Evolutionary conservation across 2,113 vertebrate species (phyloP).

Genomic region (Coracopsis vasa): DNA sequence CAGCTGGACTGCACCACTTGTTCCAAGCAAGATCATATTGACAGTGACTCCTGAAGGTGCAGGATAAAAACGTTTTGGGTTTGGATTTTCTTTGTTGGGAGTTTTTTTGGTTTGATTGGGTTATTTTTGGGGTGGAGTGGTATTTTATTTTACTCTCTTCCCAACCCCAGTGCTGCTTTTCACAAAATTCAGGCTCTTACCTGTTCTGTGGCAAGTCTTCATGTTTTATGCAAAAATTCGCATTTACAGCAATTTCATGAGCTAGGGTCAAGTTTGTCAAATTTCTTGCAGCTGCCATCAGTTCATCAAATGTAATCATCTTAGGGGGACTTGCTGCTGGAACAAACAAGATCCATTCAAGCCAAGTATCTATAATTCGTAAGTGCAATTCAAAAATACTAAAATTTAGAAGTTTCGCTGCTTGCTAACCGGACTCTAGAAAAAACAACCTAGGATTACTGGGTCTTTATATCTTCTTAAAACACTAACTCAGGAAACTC

Average conservation of each 20-base stretch:
- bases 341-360: constrained; percentile 22
- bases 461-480: constrained; percentile 15
- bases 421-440: not conserved
- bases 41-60: not conserved
- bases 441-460: not conserved
- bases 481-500: constrained; percentile 42
- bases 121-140: not conserved
- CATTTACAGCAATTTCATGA: constrained; percentile 90
- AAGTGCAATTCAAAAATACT: not conserved
- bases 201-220: constrained; percentile 80
- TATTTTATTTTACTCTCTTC: not conserved
- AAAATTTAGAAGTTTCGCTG: not conserved
- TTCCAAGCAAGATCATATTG: not conserved
- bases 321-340: constrained; percentile 88
- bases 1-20: not conserved
- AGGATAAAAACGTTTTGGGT: not conserved
- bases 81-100: not conserved
- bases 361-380: not conserved
- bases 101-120: not conserved
- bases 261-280: constrained; percentile 85
- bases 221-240: constrained; percentile 80
- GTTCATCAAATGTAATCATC: constrained; percentile 82
- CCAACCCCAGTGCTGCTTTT: not conserved
- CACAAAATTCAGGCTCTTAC: constrained; percentile 46
- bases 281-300: constrained; percentile 86